These are phyloP conservation scores for Microtus montanus DNA, from an alignment of 2,113 vertebrate genomes.

Conservation along the genomic window DNA sequence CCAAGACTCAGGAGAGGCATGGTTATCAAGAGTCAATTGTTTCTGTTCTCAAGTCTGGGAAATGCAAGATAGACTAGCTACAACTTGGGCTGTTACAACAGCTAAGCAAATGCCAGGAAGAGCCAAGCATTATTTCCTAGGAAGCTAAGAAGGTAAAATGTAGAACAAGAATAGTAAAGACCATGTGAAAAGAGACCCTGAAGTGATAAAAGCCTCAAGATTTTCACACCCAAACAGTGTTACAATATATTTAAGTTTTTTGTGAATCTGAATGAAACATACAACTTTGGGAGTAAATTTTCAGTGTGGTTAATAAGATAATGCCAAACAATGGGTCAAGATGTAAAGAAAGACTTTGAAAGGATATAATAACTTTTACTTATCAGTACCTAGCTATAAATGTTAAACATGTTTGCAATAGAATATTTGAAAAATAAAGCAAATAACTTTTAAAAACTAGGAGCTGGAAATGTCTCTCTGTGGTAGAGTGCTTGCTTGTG, in stretches of 20 bases:
- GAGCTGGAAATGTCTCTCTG: background rate
- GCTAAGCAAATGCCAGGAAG: background rate
- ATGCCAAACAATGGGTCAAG: background rate
- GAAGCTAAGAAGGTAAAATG: background rate
- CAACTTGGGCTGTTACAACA: background rate
- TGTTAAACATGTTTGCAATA: background rate
- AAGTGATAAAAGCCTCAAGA: background rate
- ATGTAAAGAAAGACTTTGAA: background rate
- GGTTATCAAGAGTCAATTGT: background rate
- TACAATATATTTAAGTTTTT: background rate
- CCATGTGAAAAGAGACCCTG: too few relatives aligned
- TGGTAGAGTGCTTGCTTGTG: background rate
- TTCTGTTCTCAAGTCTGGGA: background rate
- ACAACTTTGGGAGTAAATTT: background rate
- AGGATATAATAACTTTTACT: background rate
- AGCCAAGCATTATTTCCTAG: background rate
- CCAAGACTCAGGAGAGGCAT: background rate
- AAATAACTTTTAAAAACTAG: background rate
- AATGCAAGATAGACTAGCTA: background rate
- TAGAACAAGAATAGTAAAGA: background rate
- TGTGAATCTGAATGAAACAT: background rate
- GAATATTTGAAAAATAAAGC: background rate
- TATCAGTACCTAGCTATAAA: background rate
- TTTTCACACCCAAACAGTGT: background rate
- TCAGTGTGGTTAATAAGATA: background rate